Conservation (phyloP, 2,797 vertebrate genomes). For the Chiroxiphia lanceolata region DNA sequence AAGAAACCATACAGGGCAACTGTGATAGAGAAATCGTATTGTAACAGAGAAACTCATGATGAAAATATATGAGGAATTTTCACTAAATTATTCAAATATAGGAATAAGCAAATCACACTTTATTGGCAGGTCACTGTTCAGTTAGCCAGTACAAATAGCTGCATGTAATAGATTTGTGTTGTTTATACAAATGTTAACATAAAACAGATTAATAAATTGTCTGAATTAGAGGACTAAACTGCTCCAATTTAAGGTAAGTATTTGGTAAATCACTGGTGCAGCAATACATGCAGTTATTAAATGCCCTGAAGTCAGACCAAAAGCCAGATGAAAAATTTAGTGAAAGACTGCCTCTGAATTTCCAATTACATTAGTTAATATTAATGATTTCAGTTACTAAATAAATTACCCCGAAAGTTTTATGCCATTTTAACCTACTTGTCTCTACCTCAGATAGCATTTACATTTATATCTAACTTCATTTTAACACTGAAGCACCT, state of each 20-base stretch:
- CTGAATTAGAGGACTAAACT: background rate
- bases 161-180: background rate
- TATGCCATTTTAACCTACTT: background rate
- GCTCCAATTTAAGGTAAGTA: background rate
- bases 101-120: background rate
- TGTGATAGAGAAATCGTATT: background rate
- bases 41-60: background rate
- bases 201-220: background rate
- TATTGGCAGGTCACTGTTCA: background rate
- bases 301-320: background rate
- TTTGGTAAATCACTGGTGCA: background rate
- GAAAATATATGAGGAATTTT: background rate
- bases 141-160: conserved; percentile 1
- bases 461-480: background rate
- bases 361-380: background rate
- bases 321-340: background rate
- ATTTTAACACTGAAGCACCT: background rate
- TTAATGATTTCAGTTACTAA: background rate
- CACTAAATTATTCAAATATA: background rate
- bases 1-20: background rate
- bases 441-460: background rate
- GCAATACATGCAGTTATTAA: background rate
- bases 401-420: background rate
- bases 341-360: background rate
- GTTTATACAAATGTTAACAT: background rate